Conservation (phyloP, 2,797 vertebrate genomes). For the Eupleurogrammus muticus region DNA sequence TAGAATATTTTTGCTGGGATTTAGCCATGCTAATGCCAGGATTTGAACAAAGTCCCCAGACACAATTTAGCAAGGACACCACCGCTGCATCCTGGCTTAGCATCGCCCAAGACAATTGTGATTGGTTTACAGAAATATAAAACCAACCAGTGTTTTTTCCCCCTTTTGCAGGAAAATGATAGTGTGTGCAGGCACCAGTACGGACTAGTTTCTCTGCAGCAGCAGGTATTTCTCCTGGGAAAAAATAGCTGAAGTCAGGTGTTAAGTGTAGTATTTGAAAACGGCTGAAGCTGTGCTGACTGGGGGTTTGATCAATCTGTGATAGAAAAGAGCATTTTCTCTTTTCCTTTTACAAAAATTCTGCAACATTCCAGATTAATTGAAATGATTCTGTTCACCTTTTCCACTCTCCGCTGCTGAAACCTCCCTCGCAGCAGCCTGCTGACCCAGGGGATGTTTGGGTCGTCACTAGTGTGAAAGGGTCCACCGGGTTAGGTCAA, state of each 20-base stretch:
- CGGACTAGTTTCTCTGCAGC: background rate
- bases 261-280: background rate
- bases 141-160: too few relatives aligned
- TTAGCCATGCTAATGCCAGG: too few relatives aligned
- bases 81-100: too few relatives aligned
- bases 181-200: too few relatives aligned
- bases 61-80: too few relatives aligned
- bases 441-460: conserved; percentile 21
- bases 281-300: background rate
- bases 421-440: conserved; percentile 9
- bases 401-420: background rate
- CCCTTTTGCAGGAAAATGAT: too few relatives aligned
- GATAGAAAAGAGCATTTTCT: too few relatives aligned
- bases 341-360: background rate
- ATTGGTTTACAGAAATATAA: too few relatives aligned
- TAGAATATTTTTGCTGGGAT: too few relatives aligned
- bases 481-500: conserved; percentile 3
- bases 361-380: background rate
- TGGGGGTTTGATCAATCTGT: background rate
- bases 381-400: background rate
- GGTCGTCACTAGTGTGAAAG: conserved; percentile 8
- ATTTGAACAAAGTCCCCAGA: too few relatives aligned
- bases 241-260: background rate
- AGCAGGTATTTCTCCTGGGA: background rate
- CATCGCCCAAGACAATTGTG: too few relatives aligned